phyloP scores from a whole-genome alignment of 2,797 vertebrate genomes.

The Tolypeutes matacus region DNA sequence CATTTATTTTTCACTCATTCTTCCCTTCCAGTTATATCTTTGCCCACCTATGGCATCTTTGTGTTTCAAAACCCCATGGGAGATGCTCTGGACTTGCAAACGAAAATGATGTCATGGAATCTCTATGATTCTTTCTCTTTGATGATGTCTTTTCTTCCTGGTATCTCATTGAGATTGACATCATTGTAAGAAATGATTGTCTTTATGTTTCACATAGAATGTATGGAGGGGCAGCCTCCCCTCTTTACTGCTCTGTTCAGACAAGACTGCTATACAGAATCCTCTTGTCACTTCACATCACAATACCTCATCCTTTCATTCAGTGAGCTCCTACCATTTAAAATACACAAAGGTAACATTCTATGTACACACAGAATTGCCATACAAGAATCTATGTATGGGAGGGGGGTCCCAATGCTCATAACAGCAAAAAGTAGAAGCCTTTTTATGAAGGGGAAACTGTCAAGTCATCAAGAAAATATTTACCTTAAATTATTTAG shows the following conservation, averaged over 20 bases:
- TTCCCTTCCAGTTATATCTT: background rate
- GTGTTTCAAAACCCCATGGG: background rate
- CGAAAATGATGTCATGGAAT: background rate
- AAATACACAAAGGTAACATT: background rate
- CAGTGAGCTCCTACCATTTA: background rate
- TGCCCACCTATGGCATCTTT: constrained; percentile 7
- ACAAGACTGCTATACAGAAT: background rate
- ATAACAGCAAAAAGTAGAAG: constrained; percentile 17
- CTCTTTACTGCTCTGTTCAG: background rate
- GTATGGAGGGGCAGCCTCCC: background rate
- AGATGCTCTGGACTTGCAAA: background rate
- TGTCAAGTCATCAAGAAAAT: constrained; percentile 64
- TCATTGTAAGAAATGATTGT: constrained; percentile 3
- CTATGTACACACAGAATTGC: background rate
- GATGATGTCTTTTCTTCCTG: background rate
- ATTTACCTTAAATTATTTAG: constrained; percentile 31
- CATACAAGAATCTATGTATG: background rate
- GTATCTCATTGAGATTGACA: background rate
- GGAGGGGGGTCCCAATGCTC: background rate
- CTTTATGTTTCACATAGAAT: background rate
- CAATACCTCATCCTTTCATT: background rate
- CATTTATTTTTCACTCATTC: background rate
- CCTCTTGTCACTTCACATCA: background rate
- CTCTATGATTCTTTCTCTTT: background rate
- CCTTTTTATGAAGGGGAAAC: constrained; percentile 26